Base-by-base conservation (phyloP, 2,113 vertebrate species). In the Eira barbara region DNA sequence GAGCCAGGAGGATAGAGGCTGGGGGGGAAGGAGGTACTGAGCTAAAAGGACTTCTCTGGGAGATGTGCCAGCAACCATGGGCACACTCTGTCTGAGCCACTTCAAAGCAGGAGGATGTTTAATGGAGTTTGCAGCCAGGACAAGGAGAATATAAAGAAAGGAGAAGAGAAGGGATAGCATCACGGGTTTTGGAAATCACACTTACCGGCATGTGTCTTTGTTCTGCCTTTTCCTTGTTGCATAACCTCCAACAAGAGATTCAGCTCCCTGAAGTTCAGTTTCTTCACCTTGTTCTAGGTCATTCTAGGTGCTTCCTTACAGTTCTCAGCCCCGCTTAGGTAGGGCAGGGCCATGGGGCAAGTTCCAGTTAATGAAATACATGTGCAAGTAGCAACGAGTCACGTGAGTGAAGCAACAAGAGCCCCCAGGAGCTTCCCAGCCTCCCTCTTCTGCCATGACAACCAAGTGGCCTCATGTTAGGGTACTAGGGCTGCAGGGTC, bases 1-100 rank as follows among this genome's bases (percentile, higher is more conserved):
- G 89, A 91, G 96, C 97, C 97, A 91, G 94, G 84, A 97, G 95
- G 81, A 96, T 89, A 97, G 98, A 97, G 96, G 97, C 80, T 98
- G 96, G 96, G 21, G 23, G 10, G 80, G 42, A 47, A 69, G 49
- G 69, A 9, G 27, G 34, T 42, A 12, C 18, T 14, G 49, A 90
- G 63, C 80, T 96, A 52, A 81, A 94, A 96, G 71, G 80, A 90
- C 84, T 87, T 94, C 84, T 97, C 94, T 92, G 81, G 94, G 96
- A 97, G 88, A 88, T 14, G 4, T 67, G 94, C 97, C 97, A 98
- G 89, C 94, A 81, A 15, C 89, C 79, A 76, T 1, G 83, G 83
- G 89, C 71, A 87, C 76, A 67, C 87, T 93, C 89, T 96, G 67
- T 97, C 96, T 80, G 89, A 97, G 71, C 61, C 67, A 57, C 83